A percentile compares a stretch with the other conserved stretches of the same genome.
phyloP scores from a whole-genome alignment of 1,140 invertebrate species.

The Leptopilina boulardi region DNA sequence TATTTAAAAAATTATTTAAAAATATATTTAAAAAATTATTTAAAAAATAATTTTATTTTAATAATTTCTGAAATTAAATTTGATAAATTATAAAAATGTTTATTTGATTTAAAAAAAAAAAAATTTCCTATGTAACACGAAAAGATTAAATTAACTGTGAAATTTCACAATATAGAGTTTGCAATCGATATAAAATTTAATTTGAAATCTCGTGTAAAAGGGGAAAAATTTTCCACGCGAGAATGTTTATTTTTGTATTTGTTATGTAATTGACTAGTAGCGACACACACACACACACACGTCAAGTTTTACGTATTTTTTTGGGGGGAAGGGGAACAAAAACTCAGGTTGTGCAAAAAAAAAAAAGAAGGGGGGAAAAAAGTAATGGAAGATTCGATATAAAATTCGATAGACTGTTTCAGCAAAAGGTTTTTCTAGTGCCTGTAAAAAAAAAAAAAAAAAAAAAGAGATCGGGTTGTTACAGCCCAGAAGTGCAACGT shows the following conservation, averaged over 20 bases:
- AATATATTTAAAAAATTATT: no score
- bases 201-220: neutral
- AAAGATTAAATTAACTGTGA: no score
- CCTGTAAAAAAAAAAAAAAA: no score
- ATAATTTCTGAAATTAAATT: no score
- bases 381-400: neutral
- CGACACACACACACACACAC: no score
- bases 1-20: no score
- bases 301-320: constrained; percentile 16
- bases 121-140: no score
- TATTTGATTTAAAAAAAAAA: no score
- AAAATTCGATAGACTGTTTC: constrained; percentile 25
- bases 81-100: no score
- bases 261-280: neutral
- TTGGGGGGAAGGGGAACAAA: neutral
- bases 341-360: neutral
- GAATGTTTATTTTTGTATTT: neutral
- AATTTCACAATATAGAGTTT: neutral
- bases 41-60: no score
- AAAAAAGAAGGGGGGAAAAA: no score
- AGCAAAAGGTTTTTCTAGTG: constrained; percentile 16
- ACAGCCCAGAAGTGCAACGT: constrained; percentile 25
- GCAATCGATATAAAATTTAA: neutral
- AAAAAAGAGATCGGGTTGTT: constrained; percentile 16
- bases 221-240: neutral